Conservation (phyloP, 1,140 invertebrate species). For the Lasioglossum baleicum region DNA sequence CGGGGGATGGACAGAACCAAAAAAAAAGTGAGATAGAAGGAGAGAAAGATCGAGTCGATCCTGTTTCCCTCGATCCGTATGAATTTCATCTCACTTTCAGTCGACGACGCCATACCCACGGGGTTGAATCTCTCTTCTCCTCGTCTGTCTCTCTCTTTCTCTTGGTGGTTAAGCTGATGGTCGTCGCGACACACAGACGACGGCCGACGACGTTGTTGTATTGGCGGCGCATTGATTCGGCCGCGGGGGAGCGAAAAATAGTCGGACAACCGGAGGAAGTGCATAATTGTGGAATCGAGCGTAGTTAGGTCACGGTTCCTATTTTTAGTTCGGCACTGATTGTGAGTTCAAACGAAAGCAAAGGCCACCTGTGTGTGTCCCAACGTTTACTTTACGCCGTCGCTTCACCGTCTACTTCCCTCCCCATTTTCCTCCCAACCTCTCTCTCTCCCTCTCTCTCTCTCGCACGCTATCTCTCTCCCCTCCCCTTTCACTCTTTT, state of each 20-base stretch:
- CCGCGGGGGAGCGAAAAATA: conserved; percentile 44
- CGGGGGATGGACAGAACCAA: not conserved
- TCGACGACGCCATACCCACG: not conserved
- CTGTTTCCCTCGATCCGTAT: conserved; percentile 16
- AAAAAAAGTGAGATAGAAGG: not conserved
- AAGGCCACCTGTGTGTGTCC: conserved; percentile 40
- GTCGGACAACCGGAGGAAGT: conserved; percentile 46
- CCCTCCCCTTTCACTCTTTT: too few species aligned
- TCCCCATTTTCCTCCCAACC: not conserved
- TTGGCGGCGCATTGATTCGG: conserved; percentile 47
- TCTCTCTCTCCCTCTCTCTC: not conserved
- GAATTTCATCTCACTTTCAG: conserved; percentile 43
- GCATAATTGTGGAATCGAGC: conserved; percentile 56
- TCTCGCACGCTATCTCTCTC: not conserved
- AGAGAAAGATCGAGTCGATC: conserved; percentile 13
- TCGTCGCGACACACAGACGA: conserved; percentile 17
- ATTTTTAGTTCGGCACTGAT: conserved; percentile 50
- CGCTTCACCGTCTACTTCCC: conserved; percentile 5
- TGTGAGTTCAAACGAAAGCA: conserved; percentile 53
- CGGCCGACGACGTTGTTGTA: not conserved
- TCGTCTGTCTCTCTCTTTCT: not conserved
- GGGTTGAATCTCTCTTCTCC: too few species aligned
- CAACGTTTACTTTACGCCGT: conserved; percentile 45
- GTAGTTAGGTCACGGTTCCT: conserved; percentile 55
- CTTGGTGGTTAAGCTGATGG: not conserved